A percentile compares a stretch with the other conserved stretches of the same genome.
phyloP scores from a whole-genome alignment of 1,140 invertebrate species.

The Popillia japonica region DNA sequence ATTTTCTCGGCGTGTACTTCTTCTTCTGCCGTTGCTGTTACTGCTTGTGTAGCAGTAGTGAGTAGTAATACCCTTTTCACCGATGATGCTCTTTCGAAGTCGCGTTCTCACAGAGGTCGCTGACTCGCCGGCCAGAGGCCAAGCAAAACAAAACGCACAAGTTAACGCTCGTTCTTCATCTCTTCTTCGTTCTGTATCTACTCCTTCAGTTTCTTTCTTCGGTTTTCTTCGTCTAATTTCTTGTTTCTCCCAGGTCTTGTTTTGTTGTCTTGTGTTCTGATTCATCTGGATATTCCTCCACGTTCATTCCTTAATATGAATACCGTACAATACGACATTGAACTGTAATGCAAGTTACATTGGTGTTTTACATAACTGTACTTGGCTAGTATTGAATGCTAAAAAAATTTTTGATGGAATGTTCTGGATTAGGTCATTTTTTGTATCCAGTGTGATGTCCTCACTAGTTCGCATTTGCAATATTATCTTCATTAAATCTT shows the following conservation, averaged over 20 bases:
- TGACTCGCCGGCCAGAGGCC: conserved; percentile 57
- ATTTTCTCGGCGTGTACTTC: background rate
- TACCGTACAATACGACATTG: too few species aligned
- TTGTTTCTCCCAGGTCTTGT: background rate
- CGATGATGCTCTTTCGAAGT: conserved; percentile 45
- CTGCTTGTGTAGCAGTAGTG: background rate
- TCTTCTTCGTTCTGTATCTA: background rate
- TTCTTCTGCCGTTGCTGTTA: background rate
- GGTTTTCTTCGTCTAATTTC: background rate
- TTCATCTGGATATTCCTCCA: too few species aligned
- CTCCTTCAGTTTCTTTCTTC: background rate
- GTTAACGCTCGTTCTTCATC: conserved; percentile 51
- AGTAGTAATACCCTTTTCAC: background rate
- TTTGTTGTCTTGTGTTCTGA: too few species aligned
- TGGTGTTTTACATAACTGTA: too few species aligned
- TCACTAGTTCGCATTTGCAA: too few species aligned
- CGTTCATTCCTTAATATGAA: too few species aligned
- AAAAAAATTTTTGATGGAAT: too few species aligned
- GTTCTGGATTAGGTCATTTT: too few species aligned
- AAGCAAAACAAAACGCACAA: conserved; percentile 57
- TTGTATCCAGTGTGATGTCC: too few species aligned
- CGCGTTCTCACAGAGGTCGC: conserved; percentile 57
- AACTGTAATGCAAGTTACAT: too few species aligned
- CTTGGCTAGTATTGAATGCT: too few species aligned
- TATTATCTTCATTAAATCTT: too few species aligned